Base-by-base conservation (phyloP, 1,140 invertebrate genomes). In the Araneus ventricosus region DNA sequence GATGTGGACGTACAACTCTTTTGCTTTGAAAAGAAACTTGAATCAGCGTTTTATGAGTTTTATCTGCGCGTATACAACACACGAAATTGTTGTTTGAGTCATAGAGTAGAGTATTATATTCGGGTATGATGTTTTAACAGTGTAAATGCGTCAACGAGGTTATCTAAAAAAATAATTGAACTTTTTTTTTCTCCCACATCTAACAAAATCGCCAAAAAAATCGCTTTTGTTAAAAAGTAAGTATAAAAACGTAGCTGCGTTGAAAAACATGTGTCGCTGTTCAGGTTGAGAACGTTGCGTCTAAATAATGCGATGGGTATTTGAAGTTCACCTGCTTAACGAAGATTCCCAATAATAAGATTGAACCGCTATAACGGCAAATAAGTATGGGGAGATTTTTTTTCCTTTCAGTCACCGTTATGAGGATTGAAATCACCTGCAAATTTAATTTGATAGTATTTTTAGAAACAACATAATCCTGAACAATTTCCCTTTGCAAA, bases 1-100 rank as follows among this genome's bases (percentile, higher is more conserved):
- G 37, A 45, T 84, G 70, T 75, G 41, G 27, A 84, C n/a, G 24
- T n/a, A 84, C 80, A 52, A 45, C 14, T 84, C 37, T 52, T 80
- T 75, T 80, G 14, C 27, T 84, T 52, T 45, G 39, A 84, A 84
- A 84, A 84, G 80, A n/a, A 84, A 52, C 80, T 84, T 84, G 80
- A 84, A n/a, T 84, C 80, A 45, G 20, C 22, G n/a, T 84, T 84
- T 52, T 84, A 75, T 45, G 41, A 84, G 80, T 22, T 84, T 84
- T 37, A 82, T 82, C 27, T 41, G 39, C 20, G 8, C 24, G 10
- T 45, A 41, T 34, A 30, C 24, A 39, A 80, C 24, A 80, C 34
- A 24, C 22, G 22, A 39, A 41, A 45, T 41, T 52, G 24, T 8
- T 10, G 8, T 84, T 45, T 45, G 39, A 30, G 80, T 45, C 80